Percentiles rank a stretch among this genome's conserved stretches.
phyloP scores from a whole-genome alignment of 2,113 vertebrate species.

The Phylloscopus trochiloides region DNA sequence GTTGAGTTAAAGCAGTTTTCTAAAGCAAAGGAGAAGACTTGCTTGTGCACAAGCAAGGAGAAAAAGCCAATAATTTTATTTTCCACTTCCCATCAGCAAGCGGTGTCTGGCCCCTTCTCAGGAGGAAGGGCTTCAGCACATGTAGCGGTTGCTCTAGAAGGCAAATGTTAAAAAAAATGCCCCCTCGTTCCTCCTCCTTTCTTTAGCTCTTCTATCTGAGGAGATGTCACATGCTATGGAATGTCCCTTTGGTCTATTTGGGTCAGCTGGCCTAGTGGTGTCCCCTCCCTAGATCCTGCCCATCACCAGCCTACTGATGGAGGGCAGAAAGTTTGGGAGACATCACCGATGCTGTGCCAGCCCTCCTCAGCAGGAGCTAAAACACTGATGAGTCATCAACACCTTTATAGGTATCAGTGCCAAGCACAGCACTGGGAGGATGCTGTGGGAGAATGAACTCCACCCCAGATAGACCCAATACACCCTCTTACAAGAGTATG shows the following conservation, averaged over 20 bases:
- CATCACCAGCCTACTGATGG: fast-evolving
- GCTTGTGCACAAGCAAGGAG: fast-evolving
- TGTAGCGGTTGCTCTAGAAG: fast-evolving
- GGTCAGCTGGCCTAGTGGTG: background rate
- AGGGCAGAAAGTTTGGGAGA: background rate
- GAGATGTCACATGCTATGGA: background rate
- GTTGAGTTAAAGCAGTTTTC: background rate
- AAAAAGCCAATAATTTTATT: background rate
- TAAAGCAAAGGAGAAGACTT: background rate
- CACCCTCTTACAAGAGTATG: background rate
- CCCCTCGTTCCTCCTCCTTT: fast-evolving
- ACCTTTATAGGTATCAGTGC: background rate
- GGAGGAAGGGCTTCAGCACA: fast-evolving
- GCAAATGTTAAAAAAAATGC: background rate
- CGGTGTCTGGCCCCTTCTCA: fast-evolving
- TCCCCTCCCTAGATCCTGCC: background rate
- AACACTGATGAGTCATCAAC: background rate
- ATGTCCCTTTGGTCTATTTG: background rate
- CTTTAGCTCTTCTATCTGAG: background rate
- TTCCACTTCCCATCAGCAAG: background rate
- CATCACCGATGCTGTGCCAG: fast-evolving
- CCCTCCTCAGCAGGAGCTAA: background rate
- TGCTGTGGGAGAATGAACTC: background rate
- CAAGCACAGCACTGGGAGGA: background rate
- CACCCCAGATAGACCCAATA: background rate